Conservation (phyloP, 1,140 invertebrate species). For the Aphaenogaster ashmeadi region DNA sequence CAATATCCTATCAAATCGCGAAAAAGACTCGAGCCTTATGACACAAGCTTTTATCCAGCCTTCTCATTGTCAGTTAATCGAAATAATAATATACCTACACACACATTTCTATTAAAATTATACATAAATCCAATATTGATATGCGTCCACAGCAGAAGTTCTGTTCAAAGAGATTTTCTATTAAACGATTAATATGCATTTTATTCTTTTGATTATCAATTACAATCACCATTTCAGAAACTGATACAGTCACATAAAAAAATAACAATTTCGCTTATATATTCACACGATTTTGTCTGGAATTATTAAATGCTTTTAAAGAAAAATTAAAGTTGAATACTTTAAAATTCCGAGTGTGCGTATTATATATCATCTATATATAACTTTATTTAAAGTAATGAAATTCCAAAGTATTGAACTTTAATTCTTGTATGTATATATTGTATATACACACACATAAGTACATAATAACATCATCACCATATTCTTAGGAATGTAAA, state of each 20-base stretch:
- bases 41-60: background rate
- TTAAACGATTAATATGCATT: slow-evolving; percentile 66
- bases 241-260: background rate
- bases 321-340: background rate
- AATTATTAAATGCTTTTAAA: background rate
- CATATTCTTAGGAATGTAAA: background rate
- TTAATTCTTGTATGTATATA: background rate
- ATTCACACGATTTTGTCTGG: background rate
- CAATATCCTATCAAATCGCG: slow-evolving; percentile 3
- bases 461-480: background rate
- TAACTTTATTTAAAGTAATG: background rate
- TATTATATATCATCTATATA: background rate
- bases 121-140: slow-evolving; percentile 28
- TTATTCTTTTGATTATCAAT: slow-evolving; percentile 22
- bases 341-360: background rate
- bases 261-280: background rate
- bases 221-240: background rate
- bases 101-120: background rate
- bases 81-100: background rate
- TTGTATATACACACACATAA: background rate
- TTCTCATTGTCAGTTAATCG: slow-evolving; percentile 1
- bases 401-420: background rate
- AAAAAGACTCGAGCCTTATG: background rate
- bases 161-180: slow-evolving; percentile 42
- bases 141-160: background rate